Base-by-base conservation (phyloP, 2,797 vertebrate species). In the Gila robusta region DNA sequence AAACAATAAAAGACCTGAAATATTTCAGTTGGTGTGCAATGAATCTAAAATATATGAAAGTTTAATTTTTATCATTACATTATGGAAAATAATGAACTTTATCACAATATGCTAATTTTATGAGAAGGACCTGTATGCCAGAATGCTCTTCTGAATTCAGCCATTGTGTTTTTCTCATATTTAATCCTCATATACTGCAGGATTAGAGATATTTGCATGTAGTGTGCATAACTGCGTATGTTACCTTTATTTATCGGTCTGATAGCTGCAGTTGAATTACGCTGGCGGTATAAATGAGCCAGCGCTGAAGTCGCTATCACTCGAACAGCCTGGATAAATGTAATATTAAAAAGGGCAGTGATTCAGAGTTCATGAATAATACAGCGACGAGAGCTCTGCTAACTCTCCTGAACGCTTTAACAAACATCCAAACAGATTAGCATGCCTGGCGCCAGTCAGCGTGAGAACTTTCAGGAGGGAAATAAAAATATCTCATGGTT, bases 301-400 rank as follows among this genome's bases (percentile, higher is more conserved):
- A 14, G 16, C 28, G 47, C 64, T 56, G 73, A 39, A 35, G 47
- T 54, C 8, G 6, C 70, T 72, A 67, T 84, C 56, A 62, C 80
- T 56, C 56, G 59, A 74, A 56, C 32, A 66, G 83, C 39, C 71
- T 67, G 62, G 83, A 87, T 73, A 67, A 86, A 89, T 90, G 32
- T 86, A 86, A 78, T 87, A 89, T 86, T 87, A 85, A 87, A 72
- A 71, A 87, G 81, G 76, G 82, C 62, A 82, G 79, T 47, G 66
- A 28, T 70, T 86, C 77, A 72, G 41, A 49, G 77, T 79, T 89
- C 86, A 89, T 89, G 86, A 90, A 90, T 87, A 88, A 89, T 86
- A 86, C 78, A 89, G 83, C 10, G 44, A 35, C 2, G 83, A 86
- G 86, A 86, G 83, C 87, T 76, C 82, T 80, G 84, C 71, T 88